Conservation (phyloP, 2,888 invertebrate genomes). For the Pycnomerus fuliginosus region DNA sequence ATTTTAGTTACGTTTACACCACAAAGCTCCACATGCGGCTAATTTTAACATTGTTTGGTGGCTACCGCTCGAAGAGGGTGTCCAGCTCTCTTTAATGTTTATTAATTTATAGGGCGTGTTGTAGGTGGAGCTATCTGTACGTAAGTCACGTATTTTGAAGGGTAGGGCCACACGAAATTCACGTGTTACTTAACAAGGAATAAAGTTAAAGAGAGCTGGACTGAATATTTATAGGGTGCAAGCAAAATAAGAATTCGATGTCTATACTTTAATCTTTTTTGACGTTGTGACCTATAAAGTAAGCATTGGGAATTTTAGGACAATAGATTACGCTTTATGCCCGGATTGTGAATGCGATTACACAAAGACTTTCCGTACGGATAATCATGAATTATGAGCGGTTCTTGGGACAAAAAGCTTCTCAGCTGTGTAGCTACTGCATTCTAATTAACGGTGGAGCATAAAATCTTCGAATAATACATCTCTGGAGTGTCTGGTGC, state of each 20-base stretch:
- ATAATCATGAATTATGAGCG: conserved; percentile 34
- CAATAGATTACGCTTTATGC: conserved; percentile 26
- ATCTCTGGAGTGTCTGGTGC: conserved; percentile 5
- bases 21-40: too few species aligned
- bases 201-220: conserved; percentile 27
- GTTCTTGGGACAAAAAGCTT: conserved; percentile 25
- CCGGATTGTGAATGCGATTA: conserved; percentile 26
- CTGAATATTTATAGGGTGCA: conserved; percentile 23
- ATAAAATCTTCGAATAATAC: conserved; percentile 5
- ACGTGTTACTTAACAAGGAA: conserved; percentile 33
- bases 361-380: conserved; percentile 32
- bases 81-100: conserved; percentile 35
- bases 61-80: too few species aligned
- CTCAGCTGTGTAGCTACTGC: conserved; percentile 14
- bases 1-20: too few species aligned
- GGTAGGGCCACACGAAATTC: conserved; percentile 37
- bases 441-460: conserved; percentile 10
- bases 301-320: conserved; percentile 32
- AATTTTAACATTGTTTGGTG: too few species aligned
- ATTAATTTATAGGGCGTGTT: conserved; percentile 27
- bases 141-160: conserved; percentile 33
- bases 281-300: conserved; percentile 32
- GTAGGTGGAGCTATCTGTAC: conserved; percentile 25
- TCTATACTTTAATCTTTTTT: conserved; percentile 25
- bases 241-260: conserved; percentile 8